Base-by-base conservation (phyloP, 1,140 invertebrate species). In the Bombus vancouverensis region DNA sequence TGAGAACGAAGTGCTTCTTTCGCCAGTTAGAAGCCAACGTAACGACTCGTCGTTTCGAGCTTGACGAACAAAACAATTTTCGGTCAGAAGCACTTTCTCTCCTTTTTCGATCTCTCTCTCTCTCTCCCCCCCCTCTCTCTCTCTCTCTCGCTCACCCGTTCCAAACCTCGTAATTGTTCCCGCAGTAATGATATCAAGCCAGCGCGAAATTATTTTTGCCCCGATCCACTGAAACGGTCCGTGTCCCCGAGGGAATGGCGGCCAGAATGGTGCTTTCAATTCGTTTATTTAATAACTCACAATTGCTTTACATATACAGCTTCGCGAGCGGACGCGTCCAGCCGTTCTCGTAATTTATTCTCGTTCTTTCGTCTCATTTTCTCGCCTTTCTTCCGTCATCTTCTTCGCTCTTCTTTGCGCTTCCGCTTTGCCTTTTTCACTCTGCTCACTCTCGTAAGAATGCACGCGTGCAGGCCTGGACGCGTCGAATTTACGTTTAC, bases 281-380 rank as follows among this genome's bases (percentile, higher is more conserved):
- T 86, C 81, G 83, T 92, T 92, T 92, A 92, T 92, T 92, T 85
- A 91, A 91, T 87, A 89, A 88, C 81, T 87, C 79, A 88, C 85
- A 91, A 91, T 91, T 91, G 86, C 82, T 87, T 91, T 91, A 90
- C 91, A 92, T 91, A 91, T 91, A 92, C 88, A 91, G 87, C 86
- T 87, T 88, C 68, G 70, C 59, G 83, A 90, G 65, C 85, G 78
- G 85, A 71, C 37, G 62, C 87, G 74, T 47, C 39, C 28, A 68
- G 42, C 79, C 57, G 75, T 68, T 32, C 44, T n/a, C 62, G 44
- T 25, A 73, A 75, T 53, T 68, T 37, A 39, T 73, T 53, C 32
- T 34, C 65, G 32, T 34, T 47, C 32, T 18, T n/a, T 68, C 75
- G 4, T 39, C 75, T 42, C 75, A 32, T 39, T 32, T n/a, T 42